Base-by-base conservation (phyloP, 2,797 vertebrate genomes). In the Syndactyla subalaris region DNA sequence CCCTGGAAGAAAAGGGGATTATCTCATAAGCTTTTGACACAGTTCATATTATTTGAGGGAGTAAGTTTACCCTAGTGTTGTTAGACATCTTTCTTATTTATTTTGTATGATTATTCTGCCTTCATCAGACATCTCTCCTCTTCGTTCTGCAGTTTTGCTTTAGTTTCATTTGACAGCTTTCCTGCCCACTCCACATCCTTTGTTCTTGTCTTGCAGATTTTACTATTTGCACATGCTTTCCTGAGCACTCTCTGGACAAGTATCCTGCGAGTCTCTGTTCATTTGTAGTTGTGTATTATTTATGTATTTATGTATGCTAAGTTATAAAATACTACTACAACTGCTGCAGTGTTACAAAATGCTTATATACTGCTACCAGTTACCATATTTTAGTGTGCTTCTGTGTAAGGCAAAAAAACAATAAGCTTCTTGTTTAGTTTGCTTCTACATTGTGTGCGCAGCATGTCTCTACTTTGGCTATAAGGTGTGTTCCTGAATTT, bases 91-190 rank as follows among this genome's bases (percentile, higher is more conserved):
- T 76, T 81, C 16, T 54, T 48, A 24, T 26, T 70, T 65, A n/a
- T 43, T 85, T 85, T 54, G 14, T 18, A 38, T n/a, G 23, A 30
- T 92, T 80, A 27, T 43, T 80, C 70, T 66, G 29, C 6, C 65
- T 75, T 29, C 27, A 20, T 84, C 34, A 71, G 58, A 66, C 15
- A 2, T n/a, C 30, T 22, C 11, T 74, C 5, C 14, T 63, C 34
- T 84, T 61, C 45, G 16, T 82, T 70, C 29, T 55, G 27, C 6
- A 21, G 8, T 9, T 59, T 83, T 88, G n/a, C 59, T 93, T 71
- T 83, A 29, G 14, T 81, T 85, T 86, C 43, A 30, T n/a, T 29
- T 63, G 89, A 17, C 27, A 63, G 65, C n/a, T 95, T 87, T 59
- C 52, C 45, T 80, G 48, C 36, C 19, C 8, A 1, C 29, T 45